Evolutionary conservation across 1,140 invertebrate species (phyloP), one percentile per base, ranked within the genome.

Genomic region (Papilio xuthus): DNA sequence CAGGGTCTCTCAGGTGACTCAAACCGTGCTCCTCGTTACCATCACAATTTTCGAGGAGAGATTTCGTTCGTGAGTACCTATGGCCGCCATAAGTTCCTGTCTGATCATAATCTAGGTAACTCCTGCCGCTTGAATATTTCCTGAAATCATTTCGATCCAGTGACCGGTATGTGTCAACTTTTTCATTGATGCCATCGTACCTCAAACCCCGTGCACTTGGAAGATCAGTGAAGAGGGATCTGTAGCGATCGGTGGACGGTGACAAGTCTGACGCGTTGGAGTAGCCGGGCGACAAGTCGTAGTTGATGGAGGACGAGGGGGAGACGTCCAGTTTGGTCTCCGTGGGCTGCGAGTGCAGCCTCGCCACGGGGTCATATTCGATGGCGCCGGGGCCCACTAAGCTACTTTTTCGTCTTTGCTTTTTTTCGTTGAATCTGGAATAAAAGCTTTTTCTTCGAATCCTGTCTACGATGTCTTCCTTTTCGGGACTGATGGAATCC

Each of bases 371-470:
- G 79, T 93, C 93, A 80, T 94, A 94, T 78, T 94, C 94, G 28
- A 88, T 83, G 3, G 93, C 94, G 32, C 93, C 93, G 0, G 95
- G 95, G 74, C 95, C 95, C 10, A 95, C 95, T 80, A 95, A 93
- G 83, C 87, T 95, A 85, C 95, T 95, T 83, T 95, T 95, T 80
- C 95, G 92, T 76, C 96, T 94, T 63, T 95, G 95, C 88, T 96
- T 97, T 84, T 96, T 95, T 84, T 97, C 97, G 85, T 98, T 98
- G 86, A 98, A 98, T 78, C 97, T 95, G 6, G 96, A 96, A 86
- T 98, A 98, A 91, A 97, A 98, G 89, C 97, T 98, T 88, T 98
- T 98, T 23, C 98, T 94, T 82, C 97, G 95, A 80, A 98, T 98
- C 82, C 98, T 94, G 85, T 98, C 97, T 44, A 96, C 96, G 13